Evolutionary conservation across 2,113 vertebrate species (phyloP).

Genomic region (Planiliza haematocheilus): DNA sequence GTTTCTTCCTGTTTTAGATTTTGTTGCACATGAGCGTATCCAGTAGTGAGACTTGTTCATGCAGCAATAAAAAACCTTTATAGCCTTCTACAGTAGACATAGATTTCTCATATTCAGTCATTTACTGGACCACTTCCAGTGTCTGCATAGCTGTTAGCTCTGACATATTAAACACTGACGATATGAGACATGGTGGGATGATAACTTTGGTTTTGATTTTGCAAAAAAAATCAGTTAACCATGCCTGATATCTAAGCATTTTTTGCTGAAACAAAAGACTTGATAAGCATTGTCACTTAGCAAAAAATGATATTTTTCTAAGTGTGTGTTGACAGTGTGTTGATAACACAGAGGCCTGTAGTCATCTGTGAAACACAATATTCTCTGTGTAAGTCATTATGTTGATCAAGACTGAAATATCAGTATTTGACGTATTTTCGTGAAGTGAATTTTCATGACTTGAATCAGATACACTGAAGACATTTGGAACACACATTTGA

Average conservation of each 20-base stretch:
- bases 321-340: neutral
- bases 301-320: slow-evolving; percentile 1
- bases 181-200: too few species aligned
- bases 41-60: neutral
- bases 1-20: slow-evolving; percentile 2
- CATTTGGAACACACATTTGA: neutral
- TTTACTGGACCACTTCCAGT: neutral
- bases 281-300: neutral
- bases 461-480: too few species aligned
- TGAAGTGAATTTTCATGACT: neutral
- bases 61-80: slow-evolving; percentile 5
- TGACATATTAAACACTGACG: too few species aligned
- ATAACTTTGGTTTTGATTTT: too few species aligned
- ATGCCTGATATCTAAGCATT: neutral
- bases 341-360: slow-evolving; percentile 8
- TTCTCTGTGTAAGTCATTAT: too few species aligned
- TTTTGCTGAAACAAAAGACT: neutral
- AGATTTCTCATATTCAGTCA: neutral
- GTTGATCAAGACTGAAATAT: neutral
- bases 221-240: neutral
- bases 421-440: neutral
- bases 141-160: too few species aligned
- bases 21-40: neutral
- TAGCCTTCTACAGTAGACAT: neutral
- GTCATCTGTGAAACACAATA: neutral